Base-by-base conservation (phyloP, 2,888 invertebrate species). In the Eristalinus aeneus region DNA sequence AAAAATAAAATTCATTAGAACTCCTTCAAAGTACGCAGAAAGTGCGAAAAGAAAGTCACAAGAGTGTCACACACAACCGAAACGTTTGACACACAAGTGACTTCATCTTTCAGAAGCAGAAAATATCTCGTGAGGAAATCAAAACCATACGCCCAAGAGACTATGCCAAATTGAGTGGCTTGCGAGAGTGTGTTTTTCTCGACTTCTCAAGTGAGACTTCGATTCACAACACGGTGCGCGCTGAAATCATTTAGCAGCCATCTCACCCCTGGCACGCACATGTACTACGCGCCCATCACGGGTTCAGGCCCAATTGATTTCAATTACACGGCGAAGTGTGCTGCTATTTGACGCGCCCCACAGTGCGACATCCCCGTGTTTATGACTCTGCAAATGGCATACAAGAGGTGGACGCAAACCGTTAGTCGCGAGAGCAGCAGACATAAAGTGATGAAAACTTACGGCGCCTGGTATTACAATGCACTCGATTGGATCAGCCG, bases 381-480 rank as follows among this genome's bases (percentile, higher is more conserved):
- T 16, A 46, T 46, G 6, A 46, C 46, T 27, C 27, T 46, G 8
- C 46, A 46, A n/a, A 46, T n/a, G n/a, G 46, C 46, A 46, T 46
- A n/a, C 46, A 16, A 46, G 46, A 46, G 46, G 16, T n/a, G 46
- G 39, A 39, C n/a, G 46, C 46, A n/a, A 16, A 46, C 16, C 46
- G 16, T 16, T 16, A 46, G 16, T 16, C 16, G n/a, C n/a, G 2
- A 9, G 34, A 9, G 34, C 9, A 9, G 34, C 34, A 34, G 9
- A 1, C 12, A 46, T 6, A 16, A 16, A 46, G 16, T 1, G 16
- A 16, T 2, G 46, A 46, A 16, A 34, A 34, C 9, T 61, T 39
- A 58, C 79, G 84, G 85, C 85, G 85, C 85, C 80, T 73, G 73
- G 72, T 64, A 85, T 12, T 46, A 16, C 46, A 46, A 73, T 85